Evolutionary conservation across 2,888 invertebrate species (phyloP), one percentile per base, ranked within the genome.

Genomic region (Mythimna vitellina): DNA sequence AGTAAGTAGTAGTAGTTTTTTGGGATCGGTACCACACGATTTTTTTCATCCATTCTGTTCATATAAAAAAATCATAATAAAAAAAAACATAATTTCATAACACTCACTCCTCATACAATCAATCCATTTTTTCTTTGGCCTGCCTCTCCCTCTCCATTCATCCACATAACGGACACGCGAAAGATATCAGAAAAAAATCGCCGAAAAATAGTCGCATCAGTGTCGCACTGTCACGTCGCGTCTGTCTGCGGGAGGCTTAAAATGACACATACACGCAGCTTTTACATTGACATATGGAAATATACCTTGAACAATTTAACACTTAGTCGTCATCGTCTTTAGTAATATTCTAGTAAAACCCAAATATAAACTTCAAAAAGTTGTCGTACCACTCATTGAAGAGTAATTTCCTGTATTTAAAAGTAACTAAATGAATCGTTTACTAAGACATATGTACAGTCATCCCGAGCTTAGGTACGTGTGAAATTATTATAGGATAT

Each of bases 371-470:
- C 46, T 70, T 29, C n/a, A 66, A 69, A 81, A 84, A 60, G 65
- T 53, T 58, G 46, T 22, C 51, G 49, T 17, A 63, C 54, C 60
- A 81, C 38, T 86, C 85, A 85, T 70, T 75, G 71, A 60, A 9
- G 29, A 73, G 75, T 71, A 80, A 85, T 85, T 85, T 85, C 85
- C 85, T 86, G 85, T 75, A 75, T 84, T 64, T 73, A 78, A 78
- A 82, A 78, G 78, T 84, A 81, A 76, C 73, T 65, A 76, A 79
- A 75, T 85, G 77, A 81, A 70, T 78, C 68, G 64, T 63, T 73
- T 80, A 78, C 51, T 62, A 72, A 73, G 20, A 58, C 67, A 64
- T 67, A 66, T 57, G 66, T 76, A 84, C 82, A 80, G 75, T 86
- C 84, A 84, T 74, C 49, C 49, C 1, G 14, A 42, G 56, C 58